Evolutionary conservation across 2,797 vertebrate species (phyloP), one percentile per base, ranked within the genome.

Genomic region (Agapornis canus): DNA sequence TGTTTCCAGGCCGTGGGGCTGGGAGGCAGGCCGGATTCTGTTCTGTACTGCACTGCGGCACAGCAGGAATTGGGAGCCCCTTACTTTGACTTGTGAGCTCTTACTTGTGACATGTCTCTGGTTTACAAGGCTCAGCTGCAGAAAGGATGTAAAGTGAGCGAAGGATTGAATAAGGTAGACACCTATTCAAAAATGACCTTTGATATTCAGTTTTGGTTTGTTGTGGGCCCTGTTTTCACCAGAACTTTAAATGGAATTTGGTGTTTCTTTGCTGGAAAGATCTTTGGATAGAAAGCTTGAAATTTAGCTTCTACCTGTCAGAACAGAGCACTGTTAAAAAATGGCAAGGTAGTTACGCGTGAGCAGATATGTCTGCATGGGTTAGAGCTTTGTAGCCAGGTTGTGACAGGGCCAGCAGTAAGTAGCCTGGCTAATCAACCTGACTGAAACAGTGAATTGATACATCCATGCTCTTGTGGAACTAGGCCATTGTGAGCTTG

Each of bases 221-320:
- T 32, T 31, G 19, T 37, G 52, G 37, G 19, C 16, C 14, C 4
- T 59, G 22, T 65, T 82, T 84, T 63, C 39, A 31, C n/a, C 18
- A 37, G 32, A 82, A 60, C 29, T 83, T 92, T 39, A 77, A 27
- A 43, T 68, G 35, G 49, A 75, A 39, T 52, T 49, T 1, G 2
- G 9, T 69, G 37, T 82, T 89, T 71, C 20, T 86, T 93, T 82
- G 20, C 76, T 78, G 47, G 69, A 69, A 86, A 77, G 68, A 35
- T 82, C 27, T 78, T 32, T 45, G 37, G n/a, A 8, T 56, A 59
- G 19, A 76, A 82, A 43, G 17, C 42, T 81, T 9, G 0, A 29
- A 94, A 72, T 59, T 85, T 87, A 61, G 5, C 4, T 78, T 92
- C 84, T 82, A 64, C 72, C 61, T 92, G 82, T 75, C 89, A 81